Percentiles rank a stretch among this genome's conserved stretches.
Conservation (phyloP, 1,140 invertebrate genomes). For the Leptopilina boulardi region DNA sequence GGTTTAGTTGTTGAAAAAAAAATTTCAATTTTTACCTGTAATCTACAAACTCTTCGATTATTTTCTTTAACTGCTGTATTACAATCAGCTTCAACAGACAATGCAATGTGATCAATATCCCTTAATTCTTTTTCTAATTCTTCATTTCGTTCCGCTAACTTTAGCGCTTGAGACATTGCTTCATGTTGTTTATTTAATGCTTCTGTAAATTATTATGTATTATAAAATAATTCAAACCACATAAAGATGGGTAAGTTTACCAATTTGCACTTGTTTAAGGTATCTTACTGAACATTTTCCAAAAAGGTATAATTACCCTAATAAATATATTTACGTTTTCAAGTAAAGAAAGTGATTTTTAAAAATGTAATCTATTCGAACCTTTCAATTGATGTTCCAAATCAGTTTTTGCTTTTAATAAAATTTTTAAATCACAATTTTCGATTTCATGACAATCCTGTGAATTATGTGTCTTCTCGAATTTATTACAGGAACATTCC, state of each 20-base stretch:
- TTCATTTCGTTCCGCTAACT: slow-evolving; percentile 82
- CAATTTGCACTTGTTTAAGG: no score
- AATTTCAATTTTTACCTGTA: slow-evolving; percentile 62
- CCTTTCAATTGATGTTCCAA: slow-evolving; percentile 79
- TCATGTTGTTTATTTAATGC: slow-evolving; percentile 83
- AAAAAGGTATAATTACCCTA: no score
- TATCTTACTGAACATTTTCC: no score
- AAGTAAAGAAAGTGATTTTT: no score
- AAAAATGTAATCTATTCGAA: slow-evolving; percentile 11
- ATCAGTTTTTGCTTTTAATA: slow-evolving; percentile 77
- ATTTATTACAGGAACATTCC: slow-evolving; percentile 77
- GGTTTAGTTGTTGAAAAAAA: no score
- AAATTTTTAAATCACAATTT: slow-evolving; percentile 74
- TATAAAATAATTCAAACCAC: slow-evolving; percentile 32
- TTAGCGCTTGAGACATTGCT: slow-evolving; percentile 82
- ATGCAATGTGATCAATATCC: slow-evolving; percentile 81
- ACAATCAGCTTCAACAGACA: slow-evolving; percentile 81
- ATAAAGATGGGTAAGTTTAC: no score
- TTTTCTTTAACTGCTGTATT: slow-evolving; percentile 73
- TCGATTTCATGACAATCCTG: slow-evolving; percentile 44
- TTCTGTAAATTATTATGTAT: slow-evolving; percentile 67
- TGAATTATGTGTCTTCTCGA: slow-evolving; percentile 66
- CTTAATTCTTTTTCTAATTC: slow-evolving; percentile 81
- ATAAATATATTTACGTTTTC: no score
- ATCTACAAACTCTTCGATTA: slow-evolving; percentile 65